These are phyloP conservation scores for Anolis apletophallus DNA, from an alignment of 2,797 vertebrate genomes.

Conservation along the genomic window DNA sequence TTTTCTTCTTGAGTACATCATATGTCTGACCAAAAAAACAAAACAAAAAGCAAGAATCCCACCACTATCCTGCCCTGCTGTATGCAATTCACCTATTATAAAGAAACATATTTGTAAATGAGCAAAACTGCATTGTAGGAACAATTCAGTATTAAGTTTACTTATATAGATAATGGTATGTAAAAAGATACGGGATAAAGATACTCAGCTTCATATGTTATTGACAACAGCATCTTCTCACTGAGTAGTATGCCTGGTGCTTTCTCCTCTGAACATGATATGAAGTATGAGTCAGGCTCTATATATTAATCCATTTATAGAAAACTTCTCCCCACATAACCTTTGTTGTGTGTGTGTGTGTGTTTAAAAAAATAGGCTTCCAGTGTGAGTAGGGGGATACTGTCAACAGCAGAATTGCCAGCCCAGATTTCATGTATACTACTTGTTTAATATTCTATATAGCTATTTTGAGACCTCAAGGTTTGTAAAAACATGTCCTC, in stretches of 20 bases:
- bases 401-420: too few relatives aligned
- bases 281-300: background rate
- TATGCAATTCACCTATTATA: conserved; percentile 32
- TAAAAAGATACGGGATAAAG: conserved; percentile 10
- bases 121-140: conserved; percentile 28
- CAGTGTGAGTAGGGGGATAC: too few relatives aligned
- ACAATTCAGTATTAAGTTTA: conserved; percentile 51
- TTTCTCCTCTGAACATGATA: background rate
- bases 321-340: too few relatives aligned
- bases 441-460: too few relatives aligned
- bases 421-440: too few relatives aligned
- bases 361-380: too few relatives aligned
- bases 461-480: too few relatives aligned
- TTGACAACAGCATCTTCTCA: background rate
- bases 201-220: background rate
- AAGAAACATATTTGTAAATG: conserved; percentile 40
- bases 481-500: too few relatives aligned
- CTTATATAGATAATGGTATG: conserved; percentile 27
- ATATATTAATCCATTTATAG: background rate
- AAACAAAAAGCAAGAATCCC: background rate
- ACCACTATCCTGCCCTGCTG: background rate
- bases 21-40: conserved; percentile 50
- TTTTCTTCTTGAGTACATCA: conserved; percentile 62
- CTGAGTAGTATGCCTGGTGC: background rate
- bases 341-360: too few relatives aligned